Evolutionary conservation across 2,888 invertebrate species (phyloP).

Genomic region (Polyommatus icarus): DNA sequence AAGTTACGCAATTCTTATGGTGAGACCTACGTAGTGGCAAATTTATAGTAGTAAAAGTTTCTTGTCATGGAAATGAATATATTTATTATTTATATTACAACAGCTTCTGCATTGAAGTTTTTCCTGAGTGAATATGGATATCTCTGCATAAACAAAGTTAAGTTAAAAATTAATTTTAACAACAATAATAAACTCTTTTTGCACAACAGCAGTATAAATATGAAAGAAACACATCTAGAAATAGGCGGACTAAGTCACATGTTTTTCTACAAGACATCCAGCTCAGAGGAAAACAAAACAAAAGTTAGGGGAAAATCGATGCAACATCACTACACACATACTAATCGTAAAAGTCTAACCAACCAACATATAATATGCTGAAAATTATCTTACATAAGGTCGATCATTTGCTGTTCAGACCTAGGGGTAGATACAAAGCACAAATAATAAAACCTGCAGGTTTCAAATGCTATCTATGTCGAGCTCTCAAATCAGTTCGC

Average conservation of each 20-base stretch:
- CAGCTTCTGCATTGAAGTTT: not conserved
- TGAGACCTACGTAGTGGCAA: too few species aligned
- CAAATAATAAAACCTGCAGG: not conserved
- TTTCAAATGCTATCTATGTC: not conserved
- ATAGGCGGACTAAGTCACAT: conserved; percentile 11
- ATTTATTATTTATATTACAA: too few species aligned
- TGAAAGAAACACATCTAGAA: conserved; percentile 20
- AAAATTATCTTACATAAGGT: conserved; percentile 23
- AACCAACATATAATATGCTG: conserved; percentile 25
- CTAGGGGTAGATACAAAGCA: conserved; percentile 20
- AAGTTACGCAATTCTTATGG: too few species aligned
- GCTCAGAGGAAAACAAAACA: conserved; percentile 26
- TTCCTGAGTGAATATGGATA: not conserved
- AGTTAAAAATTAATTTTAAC: conserved; percentile 8
- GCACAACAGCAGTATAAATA: conserved; percentile 19
- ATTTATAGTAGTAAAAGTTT: too few species aligned
- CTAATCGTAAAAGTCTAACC: conserved; percentile 18
- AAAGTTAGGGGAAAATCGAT: conserved; percentile 17
- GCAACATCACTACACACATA: conserved; percentile 27
- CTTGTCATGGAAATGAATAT: too few species aligned
- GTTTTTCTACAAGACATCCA: conserved; percentile 23
- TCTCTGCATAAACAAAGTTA: not conserved
- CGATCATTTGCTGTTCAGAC: conserved; percentile 20
- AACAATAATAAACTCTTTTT: conserved; percentile 27
- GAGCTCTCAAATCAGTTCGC: not conserved